Base-by-base conservation (phyloP, 1,140 invertebrate genomes). In the Archegozetes longisetosus region DNA sequence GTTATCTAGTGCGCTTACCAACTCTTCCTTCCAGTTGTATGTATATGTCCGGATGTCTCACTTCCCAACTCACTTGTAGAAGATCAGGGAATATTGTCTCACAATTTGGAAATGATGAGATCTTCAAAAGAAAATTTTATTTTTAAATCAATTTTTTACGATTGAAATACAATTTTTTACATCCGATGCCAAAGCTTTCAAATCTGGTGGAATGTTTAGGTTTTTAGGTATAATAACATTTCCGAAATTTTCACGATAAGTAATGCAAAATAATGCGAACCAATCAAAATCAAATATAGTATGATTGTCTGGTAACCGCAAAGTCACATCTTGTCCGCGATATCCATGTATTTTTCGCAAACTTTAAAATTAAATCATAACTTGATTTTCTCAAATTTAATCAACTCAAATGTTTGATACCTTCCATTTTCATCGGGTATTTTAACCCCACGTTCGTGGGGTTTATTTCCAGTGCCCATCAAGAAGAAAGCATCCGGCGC, bases 381-480 rank as follows among this genome's bases (percentile, higher is more conserved):
- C 23, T 24, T 62, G 32, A 50, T 12, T 27, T 28, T 17, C 20
- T 23, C 9, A 27, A 26, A 22, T 48, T 57, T 63, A 23, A n/a
- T n/a, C 47, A 62, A 82, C 86, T n/a, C n/a, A n/a, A n/a, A n/a
- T n/a, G n/a, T n/a, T n/a, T n/a, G n/a, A 85, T 74, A 91, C 87
- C 90, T 92, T 79, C 88, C 88, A 65, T 83, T 80, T 75, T 94
- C 89, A 73, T 93, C 87, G 1, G 88, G 87, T 60, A 92, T 80
- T 75, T 85, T 85, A 29, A 71, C 75, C 1, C 88, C 88, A 64
- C 85, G 83, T 12, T 80, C 77, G 3, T 83, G 83, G 0, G 88
- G 88, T 69, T 86, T 82, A n/a, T 86, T 82, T 0, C 88, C 88
- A 58, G 83, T 80, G 4, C 89, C 89, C 12, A 86, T 82, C 82